These are phyloP conservation scores for Carettochelys insculpta DNA, from an alignment of 2,113 vertebrate genomes.

Conservation along the genomic window DNA sequence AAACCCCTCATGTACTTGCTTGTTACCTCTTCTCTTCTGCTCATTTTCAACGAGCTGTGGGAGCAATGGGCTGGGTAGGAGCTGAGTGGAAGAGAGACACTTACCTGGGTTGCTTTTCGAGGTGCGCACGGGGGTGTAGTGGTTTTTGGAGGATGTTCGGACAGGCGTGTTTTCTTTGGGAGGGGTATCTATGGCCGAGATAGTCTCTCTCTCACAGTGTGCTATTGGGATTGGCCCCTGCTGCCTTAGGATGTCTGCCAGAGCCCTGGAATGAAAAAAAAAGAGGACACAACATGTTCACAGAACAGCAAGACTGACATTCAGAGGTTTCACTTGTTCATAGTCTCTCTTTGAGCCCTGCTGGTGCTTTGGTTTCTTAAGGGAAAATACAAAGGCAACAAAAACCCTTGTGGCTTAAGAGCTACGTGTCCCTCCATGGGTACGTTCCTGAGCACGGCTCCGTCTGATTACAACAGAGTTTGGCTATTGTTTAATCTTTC, in stretches of 20 bases:
- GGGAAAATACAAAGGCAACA: neutral
- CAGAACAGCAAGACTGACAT: neutral
- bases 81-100: neutral
- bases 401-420: neutral
- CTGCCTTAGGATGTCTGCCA: slow-evolving; percentile 97
- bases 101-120: slow-evolving; percentile 93
- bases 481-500: neutral
- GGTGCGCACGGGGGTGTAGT: slow-evolving; percentile 93
- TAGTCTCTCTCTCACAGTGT: slow-evolving; percentile 97
- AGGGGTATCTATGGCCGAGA: slow-evolving; percentile 94
- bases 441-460: neutral
- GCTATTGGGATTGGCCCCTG: slow-evolving; percentile 99
- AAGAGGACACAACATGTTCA: slow-evolving; percentile 9
- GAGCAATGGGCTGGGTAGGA: neutral
- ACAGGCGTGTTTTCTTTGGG: slow-evolving; percentile 97
- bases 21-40: neutral
- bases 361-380: neutral
- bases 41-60: neutral
- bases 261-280: slow-evolving; percentile 84
- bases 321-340: neutral
- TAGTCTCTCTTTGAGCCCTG: neutral
- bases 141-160: slow-evolving; percentile 94
- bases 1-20: neutral
- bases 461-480: neutral
- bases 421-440: neutral